Evolutionary conservation across 2,113 vertebrate genomes (phyloP).

Genomic region (Callopanchax toddi): DNA sequence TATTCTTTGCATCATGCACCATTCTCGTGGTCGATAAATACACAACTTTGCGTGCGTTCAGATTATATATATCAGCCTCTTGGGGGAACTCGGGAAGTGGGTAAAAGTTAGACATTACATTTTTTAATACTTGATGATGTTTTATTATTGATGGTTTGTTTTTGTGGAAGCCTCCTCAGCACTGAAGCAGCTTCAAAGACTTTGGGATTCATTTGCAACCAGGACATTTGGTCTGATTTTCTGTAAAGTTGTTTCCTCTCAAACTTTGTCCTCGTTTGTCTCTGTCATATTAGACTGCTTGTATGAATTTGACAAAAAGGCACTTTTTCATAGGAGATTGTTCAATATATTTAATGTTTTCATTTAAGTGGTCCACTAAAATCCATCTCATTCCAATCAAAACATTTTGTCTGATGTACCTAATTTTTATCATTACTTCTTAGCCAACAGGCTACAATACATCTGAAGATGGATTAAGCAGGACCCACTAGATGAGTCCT

Average conservation of each 20-base stretch:
- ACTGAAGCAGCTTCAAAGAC: constrained; percentile 15
- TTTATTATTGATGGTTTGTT: constrained; percentile 37
- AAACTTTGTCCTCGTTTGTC: neutral
- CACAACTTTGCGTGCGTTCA: neutral
- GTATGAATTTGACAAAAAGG: neutral
- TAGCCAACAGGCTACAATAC: too few species aligned
- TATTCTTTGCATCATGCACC: constrained; percentile 20
- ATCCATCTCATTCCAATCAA: neutral
- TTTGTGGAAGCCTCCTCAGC: constrained; percentile 17
- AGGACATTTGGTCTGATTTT: neutral
- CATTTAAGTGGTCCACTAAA: neutral
- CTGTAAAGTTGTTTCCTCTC: neutral
- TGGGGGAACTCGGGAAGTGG: constrained; percentile 29
- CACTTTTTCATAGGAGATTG: constrained; percentile 11
- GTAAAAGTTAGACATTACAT: constrained; percentile 27
- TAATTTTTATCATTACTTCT: too few species aligned
- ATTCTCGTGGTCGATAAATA: constrained; percentile 27
- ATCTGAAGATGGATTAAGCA: too few species aligned
- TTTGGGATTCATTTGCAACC: constrained; percentile 1
- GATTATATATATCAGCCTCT: constrained; percentile 17
- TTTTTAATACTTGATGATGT: constrained; percentile 49
- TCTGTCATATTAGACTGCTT: neutral
- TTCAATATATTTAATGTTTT: neutral
- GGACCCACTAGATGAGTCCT: too few species aligned
- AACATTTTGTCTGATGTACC: neutral